Base-by-base conservation (phyloP, 2,113 vertebrate genomes). In the Phyllostomus discolor region DNA sequence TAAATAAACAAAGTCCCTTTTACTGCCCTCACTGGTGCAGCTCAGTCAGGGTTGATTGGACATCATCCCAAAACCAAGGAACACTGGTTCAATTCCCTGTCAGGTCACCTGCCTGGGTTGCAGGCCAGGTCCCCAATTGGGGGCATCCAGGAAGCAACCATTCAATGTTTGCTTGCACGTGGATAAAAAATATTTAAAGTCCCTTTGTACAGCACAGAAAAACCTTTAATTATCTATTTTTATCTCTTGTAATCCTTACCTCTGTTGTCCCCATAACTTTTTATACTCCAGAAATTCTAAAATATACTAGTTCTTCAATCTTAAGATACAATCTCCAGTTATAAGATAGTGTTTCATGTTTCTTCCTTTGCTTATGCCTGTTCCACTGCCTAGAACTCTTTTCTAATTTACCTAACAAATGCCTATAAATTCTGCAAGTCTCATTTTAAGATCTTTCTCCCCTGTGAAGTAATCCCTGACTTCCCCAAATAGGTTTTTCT, bases 361-460 rank as follows among this genome's bases (percentile, higher is more conserved):
- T 82, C n/a, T 88, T 31, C 26, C 35, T 84, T 86, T 93, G 14
- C 17, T 82, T 84, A 15, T 35, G 24, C 46, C 46, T 89, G 10
- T 33, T 86, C 28, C 38, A 59, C 70, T 59, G 11, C 4, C 48
- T 69, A 12, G 10, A 90, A 26, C 20, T 28, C 38, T 69, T 62
- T 93, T 59, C 64, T 91, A n/a, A 81, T 81, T 81, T 85, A 35
- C 54, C 33, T 41, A 19, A 59, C 75, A 92, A 66, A 70, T 33
- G 14, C 11, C 43, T 73, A 52, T 4, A 93, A 66, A 57, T 78
- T 52, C 26, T 79, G 52, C 8, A 79, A 67, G 38, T 84, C 8
- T 95, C 66, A 70, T 48, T 94, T 94, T 43, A 95, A 84, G 15
- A 73, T 75, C 28, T 57, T 88, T 94, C 52, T 96, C 33, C 59